Evolutionary conservation across 2,113 vertebrate genomes (phyloP), one percentile per base, ranked within the genome.

Genomic region (Polypterus senegalus): DNA sequence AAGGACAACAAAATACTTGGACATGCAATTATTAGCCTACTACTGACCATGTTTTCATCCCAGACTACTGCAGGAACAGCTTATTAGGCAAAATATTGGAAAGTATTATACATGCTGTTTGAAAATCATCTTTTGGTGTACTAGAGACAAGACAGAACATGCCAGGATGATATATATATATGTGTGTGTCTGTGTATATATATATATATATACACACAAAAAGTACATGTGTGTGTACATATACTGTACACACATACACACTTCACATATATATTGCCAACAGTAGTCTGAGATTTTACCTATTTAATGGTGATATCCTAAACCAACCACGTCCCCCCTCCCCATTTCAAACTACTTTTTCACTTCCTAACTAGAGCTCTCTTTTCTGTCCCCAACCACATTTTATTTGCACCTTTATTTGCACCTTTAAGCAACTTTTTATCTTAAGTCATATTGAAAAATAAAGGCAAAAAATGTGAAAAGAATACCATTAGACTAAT

Each of bases 401-500:
- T 73, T 77, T 79, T 80, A 84, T 77, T 79, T 81, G 77, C 76
- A 81, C 76, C 78, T 80, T 78, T 81, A 48, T 51, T 7, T 51
- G 27, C 27, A 27, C 27, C 27, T 51, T 8, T 60, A 46, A 11
- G 47, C 47, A 43, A 48, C 55, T n/a, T 60, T 54, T 60, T 47
- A 48, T 49, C 7, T n/a, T 7, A 10, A 58, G 11, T 3, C 49
- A 11, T 43, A 27, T 27, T 27, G 27, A 27, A 27, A 44, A 44
- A 27, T 85, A 78, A 63, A 79, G 77, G 83, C 83, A 73, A 82
- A 78, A 83, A 76, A 66, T 77, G 75, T 85, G 83, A 88, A 51
- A 80, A 87, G 81, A 87, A 74, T 76, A 88, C 81, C 76, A 67
- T 80, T 74, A 81, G 85, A 79, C 81, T 75, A 79, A 89, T 87